Percentiles rank a stretch among this genome's conserved stretches.
These are phyloP conservation scores for Drymodes brunneopygia DNA, from an alignment of 2,113 vertebrate species.

Conservation along the genomic window DNA sequence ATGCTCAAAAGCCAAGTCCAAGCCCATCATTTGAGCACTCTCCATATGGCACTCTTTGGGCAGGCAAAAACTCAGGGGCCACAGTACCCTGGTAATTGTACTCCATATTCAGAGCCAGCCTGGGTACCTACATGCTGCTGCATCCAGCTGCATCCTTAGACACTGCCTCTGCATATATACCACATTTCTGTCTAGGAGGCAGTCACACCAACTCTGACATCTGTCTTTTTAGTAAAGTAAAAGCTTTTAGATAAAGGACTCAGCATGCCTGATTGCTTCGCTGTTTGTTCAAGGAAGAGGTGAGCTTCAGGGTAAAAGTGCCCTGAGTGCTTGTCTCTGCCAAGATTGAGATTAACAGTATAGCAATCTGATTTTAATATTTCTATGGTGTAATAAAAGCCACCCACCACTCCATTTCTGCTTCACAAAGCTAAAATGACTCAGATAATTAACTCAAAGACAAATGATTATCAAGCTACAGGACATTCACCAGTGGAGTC, in stretches of 20 bases:
- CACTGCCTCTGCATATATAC: neutral
- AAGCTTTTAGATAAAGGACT: neutral
- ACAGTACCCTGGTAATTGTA: neutral
- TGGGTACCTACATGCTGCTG: neutral
- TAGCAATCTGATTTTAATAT: neutral
- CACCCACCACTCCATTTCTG: neutral
- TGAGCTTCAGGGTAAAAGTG: neutral
- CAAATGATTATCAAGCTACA: slow-evolving; percentile 10
- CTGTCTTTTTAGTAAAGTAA: neutral
- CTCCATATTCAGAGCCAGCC: neutral
- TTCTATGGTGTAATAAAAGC: neutral
- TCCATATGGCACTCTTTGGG: accelerated
- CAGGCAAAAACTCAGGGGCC: neutral
- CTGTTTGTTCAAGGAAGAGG: neutral
- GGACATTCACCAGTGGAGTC: neutral
- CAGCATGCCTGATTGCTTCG: neutral
- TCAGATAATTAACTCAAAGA: slow-evolving; percentile 28
- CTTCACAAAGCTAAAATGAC: neutral
- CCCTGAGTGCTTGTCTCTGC: neutral
- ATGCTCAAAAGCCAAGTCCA: neutral
- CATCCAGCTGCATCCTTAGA: neutral
- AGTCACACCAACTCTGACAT: neutral
- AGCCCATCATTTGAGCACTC: neutral
- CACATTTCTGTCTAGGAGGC: neutral
- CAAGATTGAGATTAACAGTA: neutral